Conservation (phyloP, 2,797 vertebrate species). For the Nasua narica region DNA sequence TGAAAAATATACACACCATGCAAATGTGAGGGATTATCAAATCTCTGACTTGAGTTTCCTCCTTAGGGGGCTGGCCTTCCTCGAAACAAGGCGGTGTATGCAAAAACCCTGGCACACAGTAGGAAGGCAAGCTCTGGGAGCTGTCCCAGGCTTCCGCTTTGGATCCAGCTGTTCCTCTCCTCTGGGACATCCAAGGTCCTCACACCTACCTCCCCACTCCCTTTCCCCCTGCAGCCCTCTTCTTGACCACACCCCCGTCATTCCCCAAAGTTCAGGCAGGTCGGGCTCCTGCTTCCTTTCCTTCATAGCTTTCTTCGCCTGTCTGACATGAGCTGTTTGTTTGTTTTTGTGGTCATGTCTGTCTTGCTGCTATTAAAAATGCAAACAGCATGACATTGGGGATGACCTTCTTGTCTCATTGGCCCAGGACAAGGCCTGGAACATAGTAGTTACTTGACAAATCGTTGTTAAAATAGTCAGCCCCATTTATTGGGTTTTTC, state of each 20-base stretch:
- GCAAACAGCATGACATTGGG: neutral
- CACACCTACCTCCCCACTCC: neutral
- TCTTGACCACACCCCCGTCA: neutral
- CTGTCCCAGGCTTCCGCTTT: neutral
- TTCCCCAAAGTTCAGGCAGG: neutral
- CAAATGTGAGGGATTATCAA: conserved; percentile 62
- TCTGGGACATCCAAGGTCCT: neutral
- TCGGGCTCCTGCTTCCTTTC: neutral
- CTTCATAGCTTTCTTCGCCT: neutral
- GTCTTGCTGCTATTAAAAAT: neutral
- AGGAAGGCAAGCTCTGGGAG: conserved; percentile 15
- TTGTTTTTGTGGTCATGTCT: neutral
- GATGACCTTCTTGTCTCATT: neutral
- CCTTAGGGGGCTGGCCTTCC: conserved; percentile 25
- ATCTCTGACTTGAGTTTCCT: conserved; percentile 54
- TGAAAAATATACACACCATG: conserved; percentile 44
- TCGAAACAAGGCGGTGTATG: neutral
- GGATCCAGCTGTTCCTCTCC: neutral
- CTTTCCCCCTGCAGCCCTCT: neutral
- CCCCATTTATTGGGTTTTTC: neutral
- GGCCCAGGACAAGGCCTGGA: neutral
- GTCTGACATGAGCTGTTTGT: neutral
- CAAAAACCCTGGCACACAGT: conserved; percentile 49
- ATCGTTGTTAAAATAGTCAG: neutral
- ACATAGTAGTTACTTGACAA: neutral